phyloP scores from a whole-genome alignment of 2,888 invertebrate species.

The Nebria salina region DNA sequence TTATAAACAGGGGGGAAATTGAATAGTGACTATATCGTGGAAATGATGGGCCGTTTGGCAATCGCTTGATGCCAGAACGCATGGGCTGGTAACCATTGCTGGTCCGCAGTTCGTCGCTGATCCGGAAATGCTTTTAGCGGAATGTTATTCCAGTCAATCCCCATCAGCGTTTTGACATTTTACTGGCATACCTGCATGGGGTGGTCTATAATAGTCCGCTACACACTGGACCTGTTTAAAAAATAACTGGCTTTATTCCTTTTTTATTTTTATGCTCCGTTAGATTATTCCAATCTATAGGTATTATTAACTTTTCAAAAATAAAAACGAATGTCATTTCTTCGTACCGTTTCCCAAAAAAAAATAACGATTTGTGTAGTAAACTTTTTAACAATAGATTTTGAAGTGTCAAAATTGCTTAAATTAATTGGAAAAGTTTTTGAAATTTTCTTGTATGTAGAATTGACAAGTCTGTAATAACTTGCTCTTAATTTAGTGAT shows the following conservation, averaged over 20 bases:
- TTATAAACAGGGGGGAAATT: slow-evolving; percentile 56
- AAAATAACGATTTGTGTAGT: neutral
- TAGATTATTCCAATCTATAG: slow-evolving; percentile 24
- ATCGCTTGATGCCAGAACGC: slow-evolving; percentile 6
- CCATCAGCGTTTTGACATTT: slow-evolving; percentile 59
- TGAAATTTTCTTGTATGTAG: too few species aligned
- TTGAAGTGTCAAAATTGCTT: slow-evolving; percentile 24
- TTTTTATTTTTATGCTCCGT: slow-evolving; percentile 7
- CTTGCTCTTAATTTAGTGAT: too few species aligned
- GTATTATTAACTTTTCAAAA: slow-evolving; percentile 37
- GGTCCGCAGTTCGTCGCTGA: slow-evolving; percentile 50
- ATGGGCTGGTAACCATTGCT: slow-evolving; percentile 4
- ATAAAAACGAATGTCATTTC: slow-evolving; percentile 20
- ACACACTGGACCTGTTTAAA: slow-evolving; percentile 24
- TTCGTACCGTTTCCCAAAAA: neutral
- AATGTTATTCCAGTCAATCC: slow-evolving; percentile 59
- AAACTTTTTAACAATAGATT: slow-evolving; percentile 31
- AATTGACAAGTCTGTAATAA: too few species aligned
- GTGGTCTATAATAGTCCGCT: slow-evolving; percentile 9
- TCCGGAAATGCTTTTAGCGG: slow-evolving; percentile 60
- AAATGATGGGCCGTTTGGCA: slow-evolving; percentile 52
- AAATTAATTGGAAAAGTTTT: slow-evolving; percentile 18
- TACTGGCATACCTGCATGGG: slow-evolving; percentile 55
- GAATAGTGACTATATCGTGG: slow-evolving; percentile 55
- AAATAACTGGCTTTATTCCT: slow-evolving; percentile 8